These are phyloP conservation scores for Notiomystis cincta DNA, from an alignment of 2,113 vertebrate species.

Conservation along the genomic window DNA sequence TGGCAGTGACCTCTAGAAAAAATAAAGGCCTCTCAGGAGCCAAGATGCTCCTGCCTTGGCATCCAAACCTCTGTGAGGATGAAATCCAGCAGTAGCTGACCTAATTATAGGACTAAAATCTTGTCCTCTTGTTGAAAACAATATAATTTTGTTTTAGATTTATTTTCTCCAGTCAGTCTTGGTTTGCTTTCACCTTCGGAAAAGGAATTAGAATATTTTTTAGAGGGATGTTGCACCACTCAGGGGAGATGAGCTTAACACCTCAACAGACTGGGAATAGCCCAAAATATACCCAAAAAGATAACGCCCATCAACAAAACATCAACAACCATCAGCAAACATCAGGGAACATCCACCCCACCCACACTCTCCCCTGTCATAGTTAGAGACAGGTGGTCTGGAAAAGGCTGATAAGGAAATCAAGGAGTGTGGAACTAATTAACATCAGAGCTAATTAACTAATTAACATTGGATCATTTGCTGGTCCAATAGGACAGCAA, in stretches of 20 bases:
- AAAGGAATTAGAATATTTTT: neutral
- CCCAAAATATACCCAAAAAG: too few species aligned
- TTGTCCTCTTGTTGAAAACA: neutral
- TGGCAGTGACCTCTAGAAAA: neutral
- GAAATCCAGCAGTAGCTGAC: neutral
- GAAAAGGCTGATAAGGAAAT: neutral
- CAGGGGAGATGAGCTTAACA: fast-evolving
- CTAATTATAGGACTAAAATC: neutral
- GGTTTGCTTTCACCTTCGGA: neutral
- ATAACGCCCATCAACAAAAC: fast-evolving
- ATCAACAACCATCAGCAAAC: neutral
- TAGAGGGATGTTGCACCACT: neutral
- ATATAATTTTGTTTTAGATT: neutral
- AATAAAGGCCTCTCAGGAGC: neutral
- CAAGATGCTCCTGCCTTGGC: neutral
- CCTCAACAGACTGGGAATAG: neutral
- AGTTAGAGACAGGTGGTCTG: neutral
- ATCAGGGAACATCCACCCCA: too few species aligned
- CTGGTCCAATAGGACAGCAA: too few species aligned
- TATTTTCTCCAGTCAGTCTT: neutral
- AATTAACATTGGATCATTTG: too few species aligned
- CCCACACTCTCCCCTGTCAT: neutral
- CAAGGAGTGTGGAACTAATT: neutral
- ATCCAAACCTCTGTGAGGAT: neutral
- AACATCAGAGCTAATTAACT: neutral